A percentile compares a stretch with the other conserved stretches of the same genome.
These are phyloP conservation scores for Hoplias malabaricus DNA, from an alignment of 2,113 vertebrate species.

Conservation along the genomic window DNA sequence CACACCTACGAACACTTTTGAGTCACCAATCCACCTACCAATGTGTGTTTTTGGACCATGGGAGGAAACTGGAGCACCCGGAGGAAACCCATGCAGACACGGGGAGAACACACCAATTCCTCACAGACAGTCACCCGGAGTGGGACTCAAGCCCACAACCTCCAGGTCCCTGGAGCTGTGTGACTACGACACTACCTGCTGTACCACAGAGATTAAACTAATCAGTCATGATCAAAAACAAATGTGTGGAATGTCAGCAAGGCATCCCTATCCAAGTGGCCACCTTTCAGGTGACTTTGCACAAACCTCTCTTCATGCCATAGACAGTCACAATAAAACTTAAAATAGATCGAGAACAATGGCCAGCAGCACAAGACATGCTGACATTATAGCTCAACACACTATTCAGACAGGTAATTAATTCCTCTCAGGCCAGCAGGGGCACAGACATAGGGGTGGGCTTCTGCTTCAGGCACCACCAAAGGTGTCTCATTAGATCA, in stretches of 20 bases:
- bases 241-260: not conserved
- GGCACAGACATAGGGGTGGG: constrained; percentile 29
- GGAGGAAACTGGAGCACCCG: no score
- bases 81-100: no score
- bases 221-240: not conserved
- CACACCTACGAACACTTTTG: no score
- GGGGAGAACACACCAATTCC: no score
- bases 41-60: no score
- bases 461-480: constrained; percentile 18
- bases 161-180: no score
- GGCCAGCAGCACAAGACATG: constrained; percentile 37
- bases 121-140: no score
- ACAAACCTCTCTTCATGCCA: not conserved
- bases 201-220: not conserved
- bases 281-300: constrained; percentile 28
- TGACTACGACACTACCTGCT: no score
- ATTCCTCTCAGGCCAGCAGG: constrained; percentile 51
- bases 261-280: constrained; percentile 4
- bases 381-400: constrained; percentile 40
- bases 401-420: constrained; percentile 59
- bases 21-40: no score
- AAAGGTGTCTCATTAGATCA: constrained; percentile 46
- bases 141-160: no score
- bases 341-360: constrained; percentile 46
- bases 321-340: constrained; percentile 30